A percentile compares a stretch with the other conserved stretches of the same genome.
Evolutionary conservation across 2,888 invertebrate species (phyloP).

Genomic region (Phragmatobia fuliginosa): DNA sequence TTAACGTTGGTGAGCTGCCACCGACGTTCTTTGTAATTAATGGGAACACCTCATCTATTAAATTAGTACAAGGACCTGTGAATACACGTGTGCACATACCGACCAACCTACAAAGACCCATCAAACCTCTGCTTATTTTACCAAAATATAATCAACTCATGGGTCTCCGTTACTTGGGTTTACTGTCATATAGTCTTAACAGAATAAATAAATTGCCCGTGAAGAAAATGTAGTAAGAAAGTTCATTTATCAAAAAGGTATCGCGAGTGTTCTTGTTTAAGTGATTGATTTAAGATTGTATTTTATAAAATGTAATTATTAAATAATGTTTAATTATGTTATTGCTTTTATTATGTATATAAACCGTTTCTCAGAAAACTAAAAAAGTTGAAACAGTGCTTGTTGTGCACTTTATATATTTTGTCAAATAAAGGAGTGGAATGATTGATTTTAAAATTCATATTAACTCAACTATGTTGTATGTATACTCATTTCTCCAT

Average conservation of each 20-base stretch:
- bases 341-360: background rate
- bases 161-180: slow-evolving; percentile 62
- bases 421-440: too few species aligned
- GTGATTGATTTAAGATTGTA: slow-evolving; percentile 60
- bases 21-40: slow-evolving; percentile 86
- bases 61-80: slow-evolving; percentile 82
- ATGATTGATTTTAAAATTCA: too few species aligned
- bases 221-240: slow-evolving; percentile 81
- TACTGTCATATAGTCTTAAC: slow-evolving; percentile 71
- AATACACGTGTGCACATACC: slow-evolving; percentile 71
- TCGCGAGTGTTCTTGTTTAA: slow-evolving; percentile 58
- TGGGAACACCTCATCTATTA: slow-evolving; percentile 86
- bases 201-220: slow-evolving; percentile 83
- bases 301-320: slow-evolving; percentile 35
- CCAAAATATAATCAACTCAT: slow-evolving; percentile 23
- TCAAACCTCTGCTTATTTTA: slow-evolving; percentile 35
- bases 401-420: too few species aligned
- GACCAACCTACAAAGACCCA: slow-evolving; percentile 66
- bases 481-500: too few species aligned
- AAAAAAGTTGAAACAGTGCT: background rate
- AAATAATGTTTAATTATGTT: slow-evolving; percentile 18
- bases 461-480: too few species aligned
- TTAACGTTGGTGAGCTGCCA: slow-evolving; percentile 75
- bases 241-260: slow-evolving; percentile 81
- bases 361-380: background rate